Evolutionary conservation across 2,113 vertebrate species (phyloP), one percentile per base, ranked within the genome.

Genomic region (Baryphthengus martii): DNA sequence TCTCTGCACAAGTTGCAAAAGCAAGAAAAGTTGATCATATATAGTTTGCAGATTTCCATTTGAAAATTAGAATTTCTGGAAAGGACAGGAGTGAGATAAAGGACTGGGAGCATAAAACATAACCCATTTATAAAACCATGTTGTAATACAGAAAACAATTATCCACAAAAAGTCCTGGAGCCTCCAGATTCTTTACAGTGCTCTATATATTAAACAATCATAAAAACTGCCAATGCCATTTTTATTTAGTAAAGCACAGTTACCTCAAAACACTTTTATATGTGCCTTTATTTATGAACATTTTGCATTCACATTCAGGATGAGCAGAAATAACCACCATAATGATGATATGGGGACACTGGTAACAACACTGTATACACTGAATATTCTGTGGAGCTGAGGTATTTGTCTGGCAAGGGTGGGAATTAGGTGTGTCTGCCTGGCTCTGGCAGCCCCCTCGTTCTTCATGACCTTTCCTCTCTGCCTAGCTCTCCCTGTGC

Each of bases 11-110:
- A 91, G 59, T 90, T 56, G 55, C 3, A 3, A 75, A 95, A 93
- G 65, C 95, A 97, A 91, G 40, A 44, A 75, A 94, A 93, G 70
- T 75, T 91, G 73, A 85, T 87, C 91, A n/a, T 42, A 68, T 68
- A 61, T 6, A 86, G 71, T 85, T 79, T n/a, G 14, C 23, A 39
- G 88, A 85, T 81, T 91, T 97, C 78, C 37, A 75, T 95, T 93
- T 93, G 89, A 53, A 89, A 62, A 39, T 89, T 59, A 77, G 62
- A 86, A 67, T 62, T 83, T 85, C 78, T 90, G 67, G 79, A 88
- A 90, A 55, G 11, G 78, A 56, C 42, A 62, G 67, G 56, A 59
- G 25, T 85, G 55, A 63, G 29, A 93, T 53, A 59, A 95, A 74
- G 73, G 66, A 74, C 55, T 52, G 82, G 37, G 44, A 90, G 77